Evolutionary conservation across 2,113 vertebrate species (phyloP).

Genomic region (Petrocephalus microphthalmus): DNA sequence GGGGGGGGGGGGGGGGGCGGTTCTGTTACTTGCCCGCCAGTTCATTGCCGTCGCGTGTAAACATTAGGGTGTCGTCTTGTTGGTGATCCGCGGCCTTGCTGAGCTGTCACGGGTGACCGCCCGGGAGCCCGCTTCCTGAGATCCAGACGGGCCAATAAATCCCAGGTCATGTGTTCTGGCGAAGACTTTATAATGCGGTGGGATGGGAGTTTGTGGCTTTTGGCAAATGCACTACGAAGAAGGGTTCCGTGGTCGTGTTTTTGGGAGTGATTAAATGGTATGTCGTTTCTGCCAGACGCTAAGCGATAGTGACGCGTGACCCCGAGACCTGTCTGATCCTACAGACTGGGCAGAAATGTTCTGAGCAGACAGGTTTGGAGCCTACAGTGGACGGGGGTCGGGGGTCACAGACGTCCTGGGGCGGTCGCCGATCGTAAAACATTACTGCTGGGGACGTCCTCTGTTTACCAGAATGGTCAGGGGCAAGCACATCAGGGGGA

Average conservation of each 20-base stretch:
- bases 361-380: neutral
- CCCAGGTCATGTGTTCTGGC: neutral
- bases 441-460: neutral
- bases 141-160: neutral
- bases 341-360: neutral
- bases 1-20: slow-evolving; percentile 27
- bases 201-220: neutral
- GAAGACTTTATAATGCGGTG: neutral
- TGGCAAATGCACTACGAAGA: neutral
- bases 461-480: neutral
- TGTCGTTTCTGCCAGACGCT: neutral
- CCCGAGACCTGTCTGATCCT: neutral
- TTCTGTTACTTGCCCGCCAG: slow-evolving; percentile 17
- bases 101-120: neutral
- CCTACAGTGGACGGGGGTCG: slow-evolving; percentile 28
- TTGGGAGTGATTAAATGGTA: neutral
- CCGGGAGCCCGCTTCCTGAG: neutral
- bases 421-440: neutral
- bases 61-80: slow-evolving; percentile 33
- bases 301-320: neutral
- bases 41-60: slow-evolving; percentile 38
- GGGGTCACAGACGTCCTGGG: slow-evolving; percentile 40
- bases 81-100: slow-evolving; percentile 35
- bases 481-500: neutral
- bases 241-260: neutral